Evolutionary conservation across 2,113 vertebrate genomes (phyloP), one percentile per base, ranked within the genome.

Genomic region (Dipodomys spectabilis): DNA sequence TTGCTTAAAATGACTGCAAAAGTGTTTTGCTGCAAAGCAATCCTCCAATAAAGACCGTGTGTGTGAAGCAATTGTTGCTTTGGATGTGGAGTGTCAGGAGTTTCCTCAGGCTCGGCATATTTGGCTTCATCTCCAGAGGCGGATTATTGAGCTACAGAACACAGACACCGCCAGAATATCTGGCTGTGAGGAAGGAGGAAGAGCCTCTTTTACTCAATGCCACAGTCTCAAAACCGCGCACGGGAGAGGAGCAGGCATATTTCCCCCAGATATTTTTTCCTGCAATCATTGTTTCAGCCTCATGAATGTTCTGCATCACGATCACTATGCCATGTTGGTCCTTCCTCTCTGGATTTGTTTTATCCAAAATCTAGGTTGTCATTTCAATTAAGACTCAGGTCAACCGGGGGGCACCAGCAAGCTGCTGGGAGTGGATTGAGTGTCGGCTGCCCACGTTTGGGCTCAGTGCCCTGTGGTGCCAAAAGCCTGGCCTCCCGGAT

Each of bases 1-100:
- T 96, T 94, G 94, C 86, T 81, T 65, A 90, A 77, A 81, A 95
- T 82, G 92, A 67, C 90, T 95, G 72, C 30, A 22, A 13, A 75
- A 85, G 77, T 72, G 28, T 72, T 62, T 71, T 44, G 39, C 25
- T 2, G 9, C 0, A 2, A 90, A 15, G 45, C 69, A 65, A 67
- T 18, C 82, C 57, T 84, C 71, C 81, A 49, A 77, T 87, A 60
- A 81, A 83, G 80, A 75, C 2, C 4, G 28, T 15, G 32, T 9
- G 1, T 1, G 1, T 25, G 75, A 72, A 67, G 89, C 18, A 28
- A 25, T 57, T 5, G 28, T 23, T 7, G 20, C 2, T 4, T 2
- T 15, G 45, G 13, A 7, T 10, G 23, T 44, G 27, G 6, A 5
- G 11, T 22, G 35, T 3, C 4, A 39, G 39, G 39, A n/a, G 22